Evolutionary conservation across 2,888 invertebrate species (phyloP).

Genomic region (Drosophila barbarae): DNA sequence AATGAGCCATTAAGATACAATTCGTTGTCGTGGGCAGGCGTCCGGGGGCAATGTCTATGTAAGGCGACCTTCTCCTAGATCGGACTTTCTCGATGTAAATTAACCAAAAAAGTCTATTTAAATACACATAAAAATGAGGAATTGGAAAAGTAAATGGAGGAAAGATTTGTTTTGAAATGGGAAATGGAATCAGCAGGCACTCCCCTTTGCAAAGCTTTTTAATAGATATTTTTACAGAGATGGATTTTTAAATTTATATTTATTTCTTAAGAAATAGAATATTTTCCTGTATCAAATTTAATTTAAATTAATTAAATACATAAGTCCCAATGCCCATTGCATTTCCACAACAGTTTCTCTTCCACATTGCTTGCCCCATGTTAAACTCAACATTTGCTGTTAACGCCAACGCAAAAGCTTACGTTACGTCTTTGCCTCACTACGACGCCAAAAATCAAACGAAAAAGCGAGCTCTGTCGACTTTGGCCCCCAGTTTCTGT

Average conservation of each 20-base stretch:
- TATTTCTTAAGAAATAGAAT: too few relatives aligned
- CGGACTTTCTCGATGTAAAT: slow-evolving; percentile 18
- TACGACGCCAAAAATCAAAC: slow-evolving; percentile 40
- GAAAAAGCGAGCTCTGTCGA: slow-evolving; percentile 52
- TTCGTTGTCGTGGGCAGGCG: slow-evolving; percentile 30
- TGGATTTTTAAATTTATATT: background rate
- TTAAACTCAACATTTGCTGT: slow-evolving; percentile 21
- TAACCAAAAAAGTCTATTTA: slow-evolving; percentile 13
- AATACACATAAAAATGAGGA: background rate
- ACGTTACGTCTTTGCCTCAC: slow-evolving; percentile 17
- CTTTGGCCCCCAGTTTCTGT: slow-evolving; percentile 54
- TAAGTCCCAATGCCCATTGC: background rate
- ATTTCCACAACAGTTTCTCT: background rate
- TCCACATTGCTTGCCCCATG: slow-evolving; percentile 1
- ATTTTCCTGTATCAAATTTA: background rate
- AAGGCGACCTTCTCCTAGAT: slow-evolving; percentile 30
- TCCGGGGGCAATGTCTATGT: slow-evolving; percentile 28
- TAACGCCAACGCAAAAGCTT: slow-evolving; percentile 39
- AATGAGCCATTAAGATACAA: slow-evolving; percentile 61
- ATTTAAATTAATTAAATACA: background rate
- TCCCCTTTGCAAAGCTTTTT: background rate
- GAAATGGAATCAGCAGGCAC: background rate
- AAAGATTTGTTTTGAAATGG: background rate
- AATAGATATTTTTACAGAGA: background rate
- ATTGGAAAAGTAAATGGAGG: background rate